Conservation (phyloP, 2,888 invertebrate genomes). For the Melieria picta region DNA sequence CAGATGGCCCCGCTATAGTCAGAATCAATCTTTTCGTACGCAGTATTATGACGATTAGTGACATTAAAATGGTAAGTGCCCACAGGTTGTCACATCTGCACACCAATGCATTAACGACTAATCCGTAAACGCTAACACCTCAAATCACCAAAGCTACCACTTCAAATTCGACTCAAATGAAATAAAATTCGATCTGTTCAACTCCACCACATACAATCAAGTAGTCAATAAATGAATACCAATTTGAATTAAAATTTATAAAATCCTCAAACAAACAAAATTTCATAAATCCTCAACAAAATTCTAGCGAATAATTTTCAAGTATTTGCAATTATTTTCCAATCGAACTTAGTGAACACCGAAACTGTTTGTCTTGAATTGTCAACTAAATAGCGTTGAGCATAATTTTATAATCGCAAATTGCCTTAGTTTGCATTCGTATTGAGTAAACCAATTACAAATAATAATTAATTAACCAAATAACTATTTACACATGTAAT, state of each 20-base stretch:
- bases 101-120: constrained; percentile 29
- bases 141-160: neutral
- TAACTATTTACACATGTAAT: no score
- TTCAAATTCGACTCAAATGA: neutral
- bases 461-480: neutral
- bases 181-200: neutral
- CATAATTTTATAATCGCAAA: constrained; percentile 18
- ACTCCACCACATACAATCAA: neutral
- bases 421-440: constrained; percentile 25
- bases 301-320: neutral
- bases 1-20: constrained; percentile 97
- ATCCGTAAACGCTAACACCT: constrained; percentile 5
- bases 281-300: neutral
- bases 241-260: neutral
- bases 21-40: constrained; percentile 98
- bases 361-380: no score
- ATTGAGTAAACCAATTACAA: constrained; percentile 10
- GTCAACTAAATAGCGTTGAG: neutral
- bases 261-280: neutral
- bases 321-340: neutral
- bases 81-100: neutral
- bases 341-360: neutral
- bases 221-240: neutral
- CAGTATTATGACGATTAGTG: constrained; percentile 98
- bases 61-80: constrained; percentile 97